These are phyloP conservation scores for Pterocles burchelli DNA, from an alignment of 2,113 vertebrate genomes.

Conservation along the genomic window DNA sequence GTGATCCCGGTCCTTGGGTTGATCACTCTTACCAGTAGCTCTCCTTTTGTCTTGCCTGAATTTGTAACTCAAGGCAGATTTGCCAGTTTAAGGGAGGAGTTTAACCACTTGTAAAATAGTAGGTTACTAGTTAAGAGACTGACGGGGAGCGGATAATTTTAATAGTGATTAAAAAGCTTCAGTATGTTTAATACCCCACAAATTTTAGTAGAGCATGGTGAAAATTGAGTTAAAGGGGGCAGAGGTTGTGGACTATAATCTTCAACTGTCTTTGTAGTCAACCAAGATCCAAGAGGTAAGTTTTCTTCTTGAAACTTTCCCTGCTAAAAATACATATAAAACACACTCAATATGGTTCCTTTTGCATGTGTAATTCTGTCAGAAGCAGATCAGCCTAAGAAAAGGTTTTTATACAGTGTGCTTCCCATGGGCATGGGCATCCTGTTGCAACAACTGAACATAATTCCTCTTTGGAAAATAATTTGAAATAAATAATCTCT, in stretches of 20 bases:
- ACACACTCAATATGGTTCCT: background rate
- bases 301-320: background rate
- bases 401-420: background rate
- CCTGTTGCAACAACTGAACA: background rate
- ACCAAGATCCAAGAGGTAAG: slow-evolving; percentile 69
- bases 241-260: slow-evolving; percentile 55
- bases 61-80: background rate
- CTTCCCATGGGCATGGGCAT: fast-evolving
- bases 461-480: background rate
- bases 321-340: background rate
- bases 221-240: slow-evolving; percentile 68
- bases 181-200: background rate
- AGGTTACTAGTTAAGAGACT: background rate
- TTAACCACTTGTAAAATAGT: background rate
- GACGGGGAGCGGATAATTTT: background rate
- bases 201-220: slow-evolving; percentile 68
- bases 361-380: background rate
- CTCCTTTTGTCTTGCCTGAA: background rate
- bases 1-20: background rate
- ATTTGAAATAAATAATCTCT: background rate
- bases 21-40: background rate
- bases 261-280: slow-evolving; percentile 63
- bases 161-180: background rate
- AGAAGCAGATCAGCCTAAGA: background rate
- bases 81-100: background rate